Evolutionary conservation across 2,113 vertebrate genomes (phyloP).

Genomic region (Sphaerodactylus townsendi): DNA sequence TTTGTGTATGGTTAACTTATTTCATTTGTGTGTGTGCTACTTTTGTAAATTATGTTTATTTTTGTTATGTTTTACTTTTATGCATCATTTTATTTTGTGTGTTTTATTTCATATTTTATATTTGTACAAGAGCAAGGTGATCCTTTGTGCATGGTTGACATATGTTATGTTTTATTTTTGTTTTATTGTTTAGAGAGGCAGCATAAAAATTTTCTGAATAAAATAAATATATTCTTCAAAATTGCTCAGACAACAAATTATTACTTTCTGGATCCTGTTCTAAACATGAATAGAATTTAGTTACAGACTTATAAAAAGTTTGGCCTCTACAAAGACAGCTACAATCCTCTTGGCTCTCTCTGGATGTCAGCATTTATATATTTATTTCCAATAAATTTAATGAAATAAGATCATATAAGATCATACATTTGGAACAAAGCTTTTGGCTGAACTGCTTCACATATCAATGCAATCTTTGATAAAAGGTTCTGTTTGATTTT

Average conservation of each 20-base stretch:
- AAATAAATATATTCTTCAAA: background rate
- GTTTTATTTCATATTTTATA: too few species aligned
- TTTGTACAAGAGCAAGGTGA: too few species aligned
- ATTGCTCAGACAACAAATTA: background rate
- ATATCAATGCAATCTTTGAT: background rate
- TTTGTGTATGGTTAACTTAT: background rate
- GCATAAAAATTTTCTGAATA: too few species aligned
- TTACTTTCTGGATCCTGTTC: too few species aligned
- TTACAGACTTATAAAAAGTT: background rate
- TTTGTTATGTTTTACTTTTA: too few species aligned
- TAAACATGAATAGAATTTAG: background rate
- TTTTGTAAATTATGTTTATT: too few species aligned
- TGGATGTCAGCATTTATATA: background rate
- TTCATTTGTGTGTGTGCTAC: too few species aligned
- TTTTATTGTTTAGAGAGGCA: too few species aligned
- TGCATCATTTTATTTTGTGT: too few species aligned
- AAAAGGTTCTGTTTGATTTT: conserved; percentile 5
- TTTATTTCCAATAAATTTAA: background rate
- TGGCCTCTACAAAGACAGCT: background rate
- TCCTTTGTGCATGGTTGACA: background rate
- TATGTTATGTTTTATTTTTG: too few species aligned
- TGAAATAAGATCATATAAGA: background rate
- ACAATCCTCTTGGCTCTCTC: background rate
- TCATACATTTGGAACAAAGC: background rate
- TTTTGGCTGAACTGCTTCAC: background rate